Conservation (phyloP, 2,888 invertebrate genomes). For the Deroplatys truncata region DNA sequence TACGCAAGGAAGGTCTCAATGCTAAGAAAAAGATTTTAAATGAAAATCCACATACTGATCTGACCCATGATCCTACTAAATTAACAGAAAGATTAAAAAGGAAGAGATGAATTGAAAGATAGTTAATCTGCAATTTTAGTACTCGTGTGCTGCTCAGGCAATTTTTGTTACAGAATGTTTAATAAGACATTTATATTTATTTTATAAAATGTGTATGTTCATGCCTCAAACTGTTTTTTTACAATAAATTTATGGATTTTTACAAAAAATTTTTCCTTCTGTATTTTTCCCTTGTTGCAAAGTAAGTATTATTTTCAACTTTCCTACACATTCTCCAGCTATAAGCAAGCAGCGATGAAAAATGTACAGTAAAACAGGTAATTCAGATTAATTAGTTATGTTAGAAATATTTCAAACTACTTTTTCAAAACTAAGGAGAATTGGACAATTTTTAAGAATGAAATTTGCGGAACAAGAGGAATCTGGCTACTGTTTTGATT, state of each 20-base stretch:
- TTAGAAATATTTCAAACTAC: too few species aligned
- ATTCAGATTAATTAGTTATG: too few species aligned
- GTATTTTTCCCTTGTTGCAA: neutral
- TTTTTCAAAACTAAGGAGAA: too few species aligned
- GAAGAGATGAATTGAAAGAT: neutral
- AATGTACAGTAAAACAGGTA: too few species aligned
- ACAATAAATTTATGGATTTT: neutral
- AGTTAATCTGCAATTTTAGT: neutral
- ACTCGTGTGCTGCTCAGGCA: neutral
- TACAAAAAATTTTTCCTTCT: too few species aligned
- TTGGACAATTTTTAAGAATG: too few species aligned
- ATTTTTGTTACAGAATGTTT: too few species aligned
- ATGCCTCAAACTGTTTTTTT: neutral
- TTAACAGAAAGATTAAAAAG: neutral
- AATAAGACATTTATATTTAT: neutral
- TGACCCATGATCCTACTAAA: neutral
- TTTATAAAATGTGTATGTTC: neutral
- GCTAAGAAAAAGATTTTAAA: neutral
- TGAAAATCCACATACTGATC: neutral
- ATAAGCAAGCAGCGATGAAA: too few species aligned
- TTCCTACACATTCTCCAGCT: neutral
- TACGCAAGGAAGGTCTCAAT: neutral
- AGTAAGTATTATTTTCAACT: too few species aligned
- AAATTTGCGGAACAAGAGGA: too few species aligned
- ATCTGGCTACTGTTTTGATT: too few species aligned